These are phyloP conservation scores for Ophiodon elongatus DNA, from an alignment of 2,113 vertebrate species.

Conservation along the genomic window DNA sequence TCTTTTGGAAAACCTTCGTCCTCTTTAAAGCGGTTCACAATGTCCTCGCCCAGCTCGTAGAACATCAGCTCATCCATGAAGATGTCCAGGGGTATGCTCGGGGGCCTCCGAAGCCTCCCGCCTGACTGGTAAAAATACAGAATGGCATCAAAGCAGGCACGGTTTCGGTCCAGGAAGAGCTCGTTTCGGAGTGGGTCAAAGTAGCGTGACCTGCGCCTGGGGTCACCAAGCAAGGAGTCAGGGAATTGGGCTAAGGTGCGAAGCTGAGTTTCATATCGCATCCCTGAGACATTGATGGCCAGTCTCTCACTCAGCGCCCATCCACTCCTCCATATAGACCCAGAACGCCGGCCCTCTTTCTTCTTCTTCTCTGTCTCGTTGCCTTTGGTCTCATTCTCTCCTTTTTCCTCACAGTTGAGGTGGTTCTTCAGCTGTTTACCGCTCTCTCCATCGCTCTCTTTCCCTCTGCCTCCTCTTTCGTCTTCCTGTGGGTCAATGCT, in stretches of 20 bases:
- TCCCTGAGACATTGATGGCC: slow-evolving; percentile 88
- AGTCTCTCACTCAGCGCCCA: slow-evolving; percentile 80
- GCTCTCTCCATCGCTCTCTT: slow-evolving; percentile 54
- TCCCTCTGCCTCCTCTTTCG: slow-evolving; percentile 53
- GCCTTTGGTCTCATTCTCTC: slow-evolving; percentile 70
- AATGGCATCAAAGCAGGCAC: slow-evolving; percentile 91
- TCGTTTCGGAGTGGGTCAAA: slow-evolving; percentile 90
- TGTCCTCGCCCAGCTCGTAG: slow-evolving; percentile 91
- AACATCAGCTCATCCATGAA: slow-evolving; percentile 94
- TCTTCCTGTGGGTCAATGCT: slow-evolving; percentile 65
- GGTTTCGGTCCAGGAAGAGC: slow-evolving; percentile 90
- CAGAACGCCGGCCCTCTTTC: slow-evolving; percentile 67
- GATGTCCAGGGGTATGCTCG: slow-evolving; percentile 92
- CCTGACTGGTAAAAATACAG: slow-evolving; percentile 97
- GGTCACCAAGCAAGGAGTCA: slow-evolving; percentile 88
- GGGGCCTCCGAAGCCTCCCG: slow-evolving; percentile 89
- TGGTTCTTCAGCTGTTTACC: slow-evolving; percentile 74
- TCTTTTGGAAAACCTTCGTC: slow-evolving; percentile 92
- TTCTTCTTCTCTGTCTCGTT: slow-evolving; percentile 74
- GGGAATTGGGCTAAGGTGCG: slow-evolving; percentile 89
- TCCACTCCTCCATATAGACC: slow-evolving; percentile 72
- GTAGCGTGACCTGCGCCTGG: slow-evolving; percentile 83
- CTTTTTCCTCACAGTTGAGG: slow-evolving; percentile 77
- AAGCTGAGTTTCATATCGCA: slow-evolving; percentile 89
- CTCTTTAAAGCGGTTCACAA: slow-evolving; percentile 89